Evolutionary conservation across 1,140 invertebrate genomes (phyloP).

Genomic region (Drosophila azteca): DNA sequence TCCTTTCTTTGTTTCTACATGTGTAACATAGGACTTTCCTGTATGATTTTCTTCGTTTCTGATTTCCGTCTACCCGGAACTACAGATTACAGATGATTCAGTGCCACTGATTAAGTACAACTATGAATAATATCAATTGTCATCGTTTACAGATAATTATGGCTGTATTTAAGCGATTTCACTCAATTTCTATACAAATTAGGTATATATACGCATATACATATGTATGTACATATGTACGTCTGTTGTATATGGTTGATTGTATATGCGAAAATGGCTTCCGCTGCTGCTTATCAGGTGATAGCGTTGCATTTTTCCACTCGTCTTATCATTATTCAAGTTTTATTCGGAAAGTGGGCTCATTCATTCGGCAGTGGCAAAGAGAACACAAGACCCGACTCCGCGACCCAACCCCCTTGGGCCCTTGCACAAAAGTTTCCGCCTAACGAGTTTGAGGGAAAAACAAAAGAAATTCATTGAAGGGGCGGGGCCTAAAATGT

Average conservation of each 20-base stretch:
- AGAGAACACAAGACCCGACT: neutral
- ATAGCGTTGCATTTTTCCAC: neutral
- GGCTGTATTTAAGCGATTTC: conserved; percentile 18
- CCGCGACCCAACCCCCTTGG: too few relatives aligned
- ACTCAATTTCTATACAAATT: conserved; percentile 29
- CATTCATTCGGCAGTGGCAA: neutral
- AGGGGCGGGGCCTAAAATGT: conserved; percentile 24
- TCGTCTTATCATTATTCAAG: conserved; percentile 8
- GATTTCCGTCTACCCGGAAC: neutral
- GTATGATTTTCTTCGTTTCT: neutral
- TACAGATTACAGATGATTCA: conserved; percentile 12
- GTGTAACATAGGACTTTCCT: too few relatives aligned
- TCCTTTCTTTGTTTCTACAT: too few relatives aligned
- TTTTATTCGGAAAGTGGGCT: neutral
- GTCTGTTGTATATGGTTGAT: too few relatives aligned
- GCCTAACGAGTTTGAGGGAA: neutral
- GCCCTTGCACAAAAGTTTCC: conserved; percentile 10
- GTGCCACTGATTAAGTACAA: neutral
- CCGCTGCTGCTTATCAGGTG: conserved; percentile 10
- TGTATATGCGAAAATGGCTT: neutral
- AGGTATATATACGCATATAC: neutral
- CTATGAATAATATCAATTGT: conserved; percentile 36
- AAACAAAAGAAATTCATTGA: conserved; percentile 4
- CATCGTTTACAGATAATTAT: conserved; percentile 39
- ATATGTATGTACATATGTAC: neutral